These are phyloP conservation scores for Ichneumoninae sp. DNA, from an alignment of 2,888 invertebrate species.

Conservation along the genomic window DNA sequence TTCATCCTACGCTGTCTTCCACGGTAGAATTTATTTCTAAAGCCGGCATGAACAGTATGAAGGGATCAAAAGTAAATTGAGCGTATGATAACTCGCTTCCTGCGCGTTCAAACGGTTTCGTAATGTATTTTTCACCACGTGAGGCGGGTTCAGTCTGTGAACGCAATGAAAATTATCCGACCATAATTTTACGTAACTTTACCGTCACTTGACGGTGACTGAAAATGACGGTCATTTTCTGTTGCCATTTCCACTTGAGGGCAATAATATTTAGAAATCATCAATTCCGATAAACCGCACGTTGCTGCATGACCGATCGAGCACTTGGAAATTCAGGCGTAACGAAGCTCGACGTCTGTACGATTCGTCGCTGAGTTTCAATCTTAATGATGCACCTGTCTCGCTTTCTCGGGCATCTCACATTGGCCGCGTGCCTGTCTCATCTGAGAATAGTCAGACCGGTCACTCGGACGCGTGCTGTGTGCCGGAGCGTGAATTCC, in stretches of 20 bases:
- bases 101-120: conserved; percentile 4
- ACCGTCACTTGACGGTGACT: not conserved
- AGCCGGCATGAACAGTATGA: conserved; percentile 4
- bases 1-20: not conserved
- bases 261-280: not conserved
- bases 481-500: conserved; percentile 51
- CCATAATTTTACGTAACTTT: not conserved
- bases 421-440: conserved; percentile 52
- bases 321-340: conserved; percentile 15
- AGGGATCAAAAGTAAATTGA: conserved; percentile 31
- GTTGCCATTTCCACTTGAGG: not conserved
- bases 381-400: conserved; percentile 61
- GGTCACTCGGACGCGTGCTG: conserved; percentile 48
- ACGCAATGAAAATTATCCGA: not conserved
- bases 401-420: conserved; percentile 16
- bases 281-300: not conserved
- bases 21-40: not conserved
- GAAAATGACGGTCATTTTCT: not conserved
- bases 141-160: not conserved
- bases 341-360: not conserved
- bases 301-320: not conserved
- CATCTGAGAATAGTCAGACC: conserved; percentile 58
- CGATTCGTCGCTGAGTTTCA: not conserved
- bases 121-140: not conserved
- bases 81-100: conserved; percentile 26